These are phyloP conservation scores for Salvelinus fontinalis DNA, from an alignment of 2,113 vertebrate species.

Conservation along the genomic window DNA sequence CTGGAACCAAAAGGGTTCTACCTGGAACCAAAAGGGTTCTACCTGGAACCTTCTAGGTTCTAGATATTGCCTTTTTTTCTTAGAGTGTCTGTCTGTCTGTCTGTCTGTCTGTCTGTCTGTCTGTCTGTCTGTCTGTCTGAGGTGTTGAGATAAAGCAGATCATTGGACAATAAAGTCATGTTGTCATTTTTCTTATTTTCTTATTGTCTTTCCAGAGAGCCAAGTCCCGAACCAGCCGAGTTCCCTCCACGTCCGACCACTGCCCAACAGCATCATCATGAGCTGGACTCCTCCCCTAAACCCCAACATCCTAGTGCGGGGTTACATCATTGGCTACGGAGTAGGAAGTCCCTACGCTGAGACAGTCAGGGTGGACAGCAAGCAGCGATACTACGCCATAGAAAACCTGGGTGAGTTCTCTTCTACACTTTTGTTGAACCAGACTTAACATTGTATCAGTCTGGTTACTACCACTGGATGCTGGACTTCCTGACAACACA, in stretches of 20 bases:
- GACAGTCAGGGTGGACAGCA: slow-evolving; percentile 91
- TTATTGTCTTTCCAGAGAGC: slow-evolving; percentile 74
- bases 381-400: slow-evolving; percentile 92
- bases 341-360: slow-evolving; percentile 94
- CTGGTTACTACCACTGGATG: too few species aligned
- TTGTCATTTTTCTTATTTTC: background rate
- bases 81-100: too few species aligned
- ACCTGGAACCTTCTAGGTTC: too few species aligned
- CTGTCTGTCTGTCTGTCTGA: background rate
- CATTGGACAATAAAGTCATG: too few species aligned
- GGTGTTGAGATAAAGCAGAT: background rate
- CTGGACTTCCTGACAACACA: too few species aligned
- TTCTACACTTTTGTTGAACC: background rate
- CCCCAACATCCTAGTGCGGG: slow-evolving; percentile 87
- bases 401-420: slow-evolving; percentile 86
- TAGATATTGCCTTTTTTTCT: too few species aligned
- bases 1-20: too few species aligned
- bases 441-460: too few species aligned
- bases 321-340: slow-evolving; percentile 94
- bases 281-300: slow-evolving; percentile 94
- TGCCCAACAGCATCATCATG: slow-evolving; percentile 94
- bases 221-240: slow-evolving; percentile 94
- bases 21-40: too few species aligned
- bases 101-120: background rate
- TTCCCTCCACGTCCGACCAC: slow-evolving; percentile 89